These are phyloP conservation scores for Leptopterna dolabrata DNA, from an alignment of 2,888 invertebrate species.

Conservation along the genomic window DNA sequence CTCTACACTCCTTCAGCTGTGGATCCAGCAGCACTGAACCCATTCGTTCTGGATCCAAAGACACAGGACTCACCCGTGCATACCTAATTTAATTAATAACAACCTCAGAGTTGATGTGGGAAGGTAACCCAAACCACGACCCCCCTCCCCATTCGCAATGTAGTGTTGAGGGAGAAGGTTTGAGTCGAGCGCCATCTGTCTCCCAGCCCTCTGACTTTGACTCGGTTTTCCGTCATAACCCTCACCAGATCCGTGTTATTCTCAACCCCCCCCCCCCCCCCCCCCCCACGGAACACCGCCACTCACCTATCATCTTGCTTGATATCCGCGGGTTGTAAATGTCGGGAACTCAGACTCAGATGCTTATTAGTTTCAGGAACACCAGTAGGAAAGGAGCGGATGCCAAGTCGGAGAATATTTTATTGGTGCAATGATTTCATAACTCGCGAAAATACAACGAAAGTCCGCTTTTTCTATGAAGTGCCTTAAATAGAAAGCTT, in stretches of 20 bases:
- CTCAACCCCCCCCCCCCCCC: not conserved
- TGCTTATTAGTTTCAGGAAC: not conserved
- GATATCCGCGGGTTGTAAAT: not conserved
- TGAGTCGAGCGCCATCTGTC: slow-evolving; percentile 21
- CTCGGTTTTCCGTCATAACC: slow-evolving; percentile 5
- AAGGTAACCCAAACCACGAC: not conserved
- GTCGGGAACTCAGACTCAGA: not conserved
- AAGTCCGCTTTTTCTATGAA: too few relatives aligned
- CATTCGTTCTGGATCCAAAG: too few relatives aligned
- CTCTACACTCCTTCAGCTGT: too few relatives aligned
- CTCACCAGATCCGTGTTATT: not conserved
- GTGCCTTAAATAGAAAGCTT: too few relatives aligned
- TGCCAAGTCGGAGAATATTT: too few relatives aligned
- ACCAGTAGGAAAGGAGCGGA: too few relatives aligned
- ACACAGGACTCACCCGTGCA: not conserved
- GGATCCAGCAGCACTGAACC: too few relatives aligned
- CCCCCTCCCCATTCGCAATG: not conserved
- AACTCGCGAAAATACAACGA: too few relatives aligned
- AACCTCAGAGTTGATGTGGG: slow-evolving; percentile 3
- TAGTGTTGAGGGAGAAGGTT: not conserved
- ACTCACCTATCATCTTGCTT: too few relatives aligned
- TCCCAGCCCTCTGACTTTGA: slow-evolving; percentile 14
- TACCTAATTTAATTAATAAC: slow-evolving; percentile 15
- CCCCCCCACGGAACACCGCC: not conserved
- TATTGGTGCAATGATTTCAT: too few relatives aligned